Evolutionary conservation across 1,140 invertebrate species (phyloP).

Genomic region (Drosophila albomicans): DNA sequence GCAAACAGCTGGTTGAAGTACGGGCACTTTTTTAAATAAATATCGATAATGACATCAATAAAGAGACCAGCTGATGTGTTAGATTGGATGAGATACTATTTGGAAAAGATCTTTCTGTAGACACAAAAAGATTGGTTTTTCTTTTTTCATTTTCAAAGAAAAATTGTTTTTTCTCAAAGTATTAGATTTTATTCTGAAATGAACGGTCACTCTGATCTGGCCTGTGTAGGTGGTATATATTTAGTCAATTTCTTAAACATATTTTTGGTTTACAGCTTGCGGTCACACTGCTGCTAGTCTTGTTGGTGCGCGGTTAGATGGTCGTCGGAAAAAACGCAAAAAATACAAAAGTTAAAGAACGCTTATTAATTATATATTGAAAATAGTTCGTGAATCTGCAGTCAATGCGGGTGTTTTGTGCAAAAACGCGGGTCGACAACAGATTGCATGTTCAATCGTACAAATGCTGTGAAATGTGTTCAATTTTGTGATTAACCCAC

Average conservation of each 20-base stretch:
- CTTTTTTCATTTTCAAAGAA: too few species aligned
- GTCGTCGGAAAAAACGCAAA: slow-evolving; percentile 1
- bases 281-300: slow-evolving; percentile 18
- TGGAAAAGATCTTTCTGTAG: too few species aligned
- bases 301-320: slow-evolving; percentile 25
- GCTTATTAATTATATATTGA: slow-evolving; percentile 18
- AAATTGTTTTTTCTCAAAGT: too few species aligned
- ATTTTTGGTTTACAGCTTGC: background rate
- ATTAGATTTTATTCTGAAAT: background rate
- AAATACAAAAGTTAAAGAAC: slow-evolving; percentile 11
- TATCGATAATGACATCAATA: slow-evolving; percentile 28
- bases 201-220: background rate
- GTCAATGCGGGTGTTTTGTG: slow-evolving; percentile 10
- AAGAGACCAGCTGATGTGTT: background rate
- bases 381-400: slow-evolving; percentile 14
- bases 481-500: slow-evolving; percentile 48
- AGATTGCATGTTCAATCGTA: slow-evolving; percentile 1
- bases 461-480: slow-evolving; percentile 72
- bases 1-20: slow-evolving; percentile 31
- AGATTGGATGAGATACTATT: too few species aligned
- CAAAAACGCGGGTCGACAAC: slow-evolving; percentile 5
- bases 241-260: background rate
- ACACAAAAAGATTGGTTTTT: too few species aligned
- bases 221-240: background rate
- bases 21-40: slow-evolving; percentile 17